Evolutionary conservation across 2,888 invertebrate species (phyloP), one percentile per base, ranked within the genome.

Genomic region (Acanthosepion lycidas): DNA sequence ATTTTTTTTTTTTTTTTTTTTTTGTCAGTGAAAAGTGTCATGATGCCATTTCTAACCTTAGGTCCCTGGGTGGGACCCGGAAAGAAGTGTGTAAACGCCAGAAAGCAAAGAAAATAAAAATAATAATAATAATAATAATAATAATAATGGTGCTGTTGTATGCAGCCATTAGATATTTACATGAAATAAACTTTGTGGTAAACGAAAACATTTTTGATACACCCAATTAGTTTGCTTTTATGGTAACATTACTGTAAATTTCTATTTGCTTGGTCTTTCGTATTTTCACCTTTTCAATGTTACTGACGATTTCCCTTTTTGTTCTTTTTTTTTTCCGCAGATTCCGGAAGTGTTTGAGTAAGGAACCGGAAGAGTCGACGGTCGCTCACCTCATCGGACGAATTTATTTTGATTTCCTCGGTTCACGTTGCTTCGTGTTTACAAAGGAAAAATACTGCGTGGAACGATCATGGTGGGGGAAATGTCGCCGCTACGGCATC

Each of bases 351-450:
- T 99, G 99, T 97, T 98, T 99, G 96, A 99, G 99, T 97, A 98
- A 98, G 97, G 98, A 99, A 0, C 98, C 98, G 96, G 53, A 53
- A 49, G 53, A 93, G 33, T 98, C 99, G 0, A 98, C 98, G 15
- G 96, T 96, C 94, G 98, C 99, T 23, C 95, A 96, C 64, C 95
- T 97, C 95, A 98, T 99, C 23, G 98, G 99, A 20, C 98, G 98
- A 96, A 98, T 99, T 64, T 99, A 99, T 98, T 99, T 99, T 98
- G 99, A 99, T 97, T 98, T 99, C 93, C 98, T 99, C n/a, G 99
- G 99, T 97, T 98, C 99, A 0, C 98, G 99, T 97, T 99, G 99
- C 97, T 99, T 99, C 97, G 98, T 98, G 0, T 98, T 99, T 92
- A 98, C 98, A 96, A 98, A 98, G 3, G 98, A 98, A 95, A 98